Evolutionary conservation across 23 tunicate species (phyloP).

Genomic region (Phallusia fumigata): DNA sequence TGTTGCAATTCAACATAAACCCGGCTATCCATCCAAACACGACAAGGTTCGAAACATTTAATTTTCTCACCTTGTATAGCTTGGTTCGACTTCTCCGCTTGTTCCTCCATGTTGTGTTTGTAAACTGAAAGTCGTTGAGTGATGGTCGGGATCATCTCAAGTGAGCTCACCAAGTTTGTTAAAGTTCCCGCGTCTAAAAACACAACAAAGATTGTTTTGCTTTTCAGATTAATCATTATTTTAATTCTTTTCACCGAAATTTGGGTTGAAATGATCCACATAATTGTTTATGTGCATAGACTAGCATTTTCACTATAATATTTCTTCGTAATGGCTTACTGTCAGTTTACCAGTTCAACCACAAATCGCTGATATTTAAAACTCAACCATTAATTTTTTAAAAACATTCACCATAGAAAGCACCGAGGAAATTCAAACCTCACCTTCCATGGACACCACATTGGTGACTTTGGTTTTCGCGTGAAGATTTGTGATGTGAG

Average conservation of each 20-base stretch:
- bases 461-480: conserved; percentile 23
- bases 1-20: no score
- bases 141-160: conserved; percentile 72
- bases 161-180: conserved; percentile 62
- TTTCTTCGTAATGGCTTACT: no score
- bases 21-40: no score
- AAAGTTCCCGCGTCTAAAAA: conserved; percentile 59
- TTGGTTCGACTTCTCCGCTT: conserved; percentile 58
- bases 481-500: conserved; percentile 44
- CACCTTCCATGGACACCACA: conserved; percentile 27
- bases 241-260: neutral
- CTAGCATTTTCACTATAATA: no score
- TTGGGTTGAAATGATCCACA: no score
- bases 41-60: no score
- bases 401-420: no score
- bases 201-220: neutral
- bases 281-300: no score
- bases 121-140: conserved; percentile 38
- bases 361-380: no score
- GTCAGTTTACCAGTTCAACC: no score
- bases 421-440: neutral
- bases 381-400: no score
- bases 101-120: conserved; percentile 68
- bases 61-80: conserved; percentile 48
- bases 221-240: neutral